Evolutionary conservation across 2,888 invertebrate species (phyloP).

Genomic region (Dasypolia templi): DNA sequence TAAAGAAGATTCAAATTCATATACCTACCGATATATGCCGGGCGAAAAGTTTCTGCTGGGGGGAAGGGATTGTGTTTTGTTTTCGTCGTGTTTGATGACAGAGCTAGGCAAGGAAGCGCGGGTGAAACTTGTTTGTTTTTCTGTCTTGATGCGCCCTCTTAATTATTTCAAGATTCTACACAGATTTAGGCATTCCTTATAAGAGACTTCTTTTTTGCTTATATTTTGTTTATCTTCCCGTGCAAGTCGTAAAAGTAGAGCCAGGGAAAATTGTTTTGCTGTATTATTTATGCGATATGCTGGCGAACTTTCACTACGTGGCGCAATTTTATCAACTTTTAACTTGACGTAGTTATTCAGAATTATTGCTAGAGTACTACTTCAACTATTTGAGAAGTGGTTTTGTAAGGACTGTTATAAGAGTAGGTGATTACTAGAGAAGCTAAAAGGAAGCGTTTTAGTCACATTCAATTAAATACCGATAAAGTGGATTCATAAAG

Average conservation of each 20-base stretch:
- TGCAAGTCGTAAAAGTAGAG: constrained; percentile 49
- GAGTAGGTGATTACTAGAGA: background rate
- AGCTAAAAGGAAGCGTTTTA: background rate
- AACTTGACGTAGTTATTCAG: constrained; percentile 24
- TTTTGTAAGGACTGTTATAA: constrained; percentile 4
- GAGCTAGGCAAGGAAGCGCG: too few relatives aligned
- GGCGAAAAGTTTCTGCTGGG: too few relatives aligned
- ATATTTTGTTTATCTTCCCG: constrained; percentile 49
- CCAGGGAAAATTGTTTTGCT: constrained; percentile 44
- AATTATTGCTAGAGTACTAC: constrained; percentile 18
- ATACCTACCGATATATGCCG: too few relatives aligned
- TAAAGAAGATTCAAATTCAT: too few relatives aligned
- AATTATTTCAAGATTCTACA: constrained; percentile 5
- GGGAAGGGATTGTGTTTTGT: too few relatives aligned
- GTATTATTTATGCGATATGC: constrained; percentile 56
- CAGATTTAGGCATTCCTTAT: constrained; percentile 30
- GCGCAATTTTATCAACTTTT: constrained; percentile 46
- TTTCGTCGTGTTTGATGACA: too few relatives aligned
- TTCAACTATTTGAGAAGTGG: constrained; percentile 22
- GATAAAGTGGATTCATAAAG: constrained; percentile 20
- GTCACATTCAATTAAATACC: constrained; percentile 25
- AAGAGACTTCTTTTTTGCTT: constrained; percentile 25
- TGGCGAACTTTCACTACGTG: constrained; percentile 37
- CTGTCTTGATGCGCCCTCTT: too few relatives aligned
- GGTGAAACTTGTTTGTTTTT: too few relatives aligned